Evolutionary conservation across 1,140 invertebrate genomes (phyloP), one percentile per base, ranked within the genome.

Genomic region (Danaus melanippus): DNA sequence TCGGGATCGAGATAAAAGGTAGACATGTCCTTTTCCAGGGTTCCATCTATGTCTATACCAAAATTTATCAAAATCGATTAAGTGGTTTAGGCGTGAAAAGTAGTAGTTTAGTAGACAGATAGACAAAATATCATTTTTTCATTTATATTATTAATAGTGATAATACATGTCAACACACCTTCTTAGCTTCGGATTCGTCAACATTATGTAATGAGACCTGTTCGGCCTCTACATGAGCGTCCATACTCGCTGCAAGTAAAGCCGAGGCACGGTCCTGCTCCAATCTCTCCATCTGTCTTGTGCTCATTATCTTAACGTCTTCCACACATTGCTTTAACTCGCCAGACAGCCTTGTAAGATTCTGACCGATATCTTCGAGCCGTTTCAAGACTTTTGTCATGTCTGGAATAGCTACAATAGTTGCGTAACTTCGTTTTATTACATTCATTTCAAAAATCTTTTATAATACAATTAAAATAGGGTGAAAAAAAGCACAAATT

Each of bases 221-320:
- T 12, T 83, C 82, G 4, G 69, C 83, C 41, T 90, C 89, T 4
- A 88, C 84, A 67, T 92, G 90, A 8, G 89, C 87, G 57, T 92
- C 90, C 2, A 92, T 91, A 57, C 89, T 87, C 44, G 90, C 90
- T 2, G 92, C 91, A 11, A 94, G 75, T 15, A 92, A 76, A 3
- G 92, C 91, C 45, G 92, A 90, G 45, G 93, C 91, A 42, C 92
- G 88, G 50, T 92, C 91, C 62, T 92, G 89, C 71, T 93, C 91
- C 54, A 93, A 84, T 39, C 90, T 84, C 50, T 92, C 91, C 9
- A 89, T 68, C 66, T 92, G 91, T 54, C 88, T 82, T 43, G 84
- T 82, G 61, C 88, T 90, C 1, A 90, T 78, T 12, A 91, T 87
- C 64, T 90, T 91, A 3, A 92, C 87, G 59, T 94, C 93, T 17